Conservation (phyloP, 2,113 vertebrate genomes). For the Clarias macrocephalus region DNA sequence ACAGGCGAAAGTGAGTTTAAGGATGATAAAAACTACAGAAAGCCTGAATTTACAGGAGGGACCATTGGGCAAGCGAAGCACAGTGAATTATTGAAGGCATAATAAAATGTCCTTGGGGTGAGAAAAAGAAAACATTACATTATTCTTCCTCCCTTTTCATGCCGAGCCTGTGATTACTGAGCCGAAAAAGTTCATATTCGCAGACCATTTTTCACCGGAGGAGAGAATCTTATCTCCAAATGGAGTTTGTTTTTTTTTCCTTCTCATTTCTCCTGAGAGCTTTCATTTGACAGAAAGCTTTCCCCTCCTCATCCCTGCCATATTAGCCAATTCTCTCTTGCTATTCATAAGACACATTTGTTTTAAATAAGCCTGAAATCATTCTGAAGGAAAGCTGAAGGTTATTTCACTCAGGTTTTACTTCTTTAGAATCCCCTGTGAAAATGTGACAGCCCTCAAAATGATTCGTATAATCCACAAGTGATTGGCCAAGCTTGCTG, state of each 20-base stretch:
- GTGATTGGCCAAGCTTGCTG: constrained; percentile 38
- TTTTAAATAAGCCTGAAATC: constrained; percentile 61
- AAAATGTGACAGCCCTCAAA: constrained; percentile 24
- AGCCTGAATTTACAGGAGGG: constrained; percentile 32
- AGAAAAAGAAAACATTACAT: constrained; percentile 63
- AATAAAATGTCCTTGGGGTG: constrained; percentile 71
- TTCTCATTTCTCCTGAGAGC: constrained; percentile 41
- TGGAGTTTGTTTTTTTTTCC: constrained; percentile 47
- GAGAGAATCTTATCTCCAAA: constrained; percentile 71
- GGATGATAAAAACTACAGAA: constrained; percentile 41
- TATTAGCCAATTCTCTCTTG: constrained; percentile 50
- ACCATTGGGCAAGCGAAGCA: constrained; percentile 57
- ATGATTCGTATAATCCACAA: constrained; percentile 9
- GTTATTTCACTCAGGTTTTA: constrained; percentile 57
- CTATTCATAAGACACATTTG: constrained; percentile 65
- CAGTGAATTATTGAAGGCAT: constrained; percentile 68
- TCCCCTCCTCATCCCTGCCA: constrained; percentile 44
- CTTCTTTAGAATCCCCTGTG: constrained; percentile 25
- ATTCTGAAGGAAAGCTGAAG: constrained; percentile 60
- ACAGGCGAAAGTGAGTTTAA: constrained; percentile 32
- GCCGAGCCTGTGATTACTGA: constrained; percentile 59
- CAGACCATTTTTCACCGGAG: constrained; percentile 48
- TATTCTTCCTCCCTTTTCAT: constrained; percentile 52
- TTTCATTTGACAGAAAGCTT: constrained; percentile 45
- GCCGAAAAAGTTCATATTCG: constrained; percentile 55